phyloP scores from a whole-genome alignment of 2,113 vertebrate genomes.

The Oreotragus oreotragus region DNA sequence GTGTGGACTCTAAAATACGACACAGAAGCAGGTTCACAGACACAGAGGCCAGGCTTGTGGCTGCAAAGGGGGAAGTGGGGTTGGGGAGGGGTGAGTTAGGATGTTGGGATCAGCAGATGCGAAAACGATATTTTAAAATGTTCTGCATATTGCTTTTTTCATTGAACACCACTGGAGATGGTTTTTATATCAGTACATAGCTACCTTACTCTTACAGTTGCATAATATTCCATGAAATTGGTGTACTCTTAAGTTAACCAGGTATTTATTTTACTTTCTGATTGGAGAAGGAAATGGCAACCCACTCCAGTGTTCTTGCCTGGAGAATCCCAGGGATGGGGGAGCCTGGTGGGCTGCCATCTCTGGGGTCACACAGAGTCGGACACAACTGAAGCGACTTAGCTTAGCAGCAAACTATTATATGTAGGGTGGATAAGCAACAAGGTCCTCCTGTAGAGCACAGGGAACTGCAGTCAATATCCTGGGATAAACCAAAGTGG shows the following conservation, averaged over 20 bases:
- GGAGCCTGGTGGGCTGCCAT: too few species aligned
- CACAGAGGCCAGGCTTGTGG: neutral
- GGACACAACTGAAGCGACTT: too few species aligned
- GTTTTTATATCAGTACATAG: neutral
- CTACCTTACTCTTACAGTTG: neutral
- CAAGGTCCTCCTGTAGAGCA: neutral
- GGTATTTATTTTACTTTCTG: neutral
- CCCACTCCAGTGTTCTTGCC: too few species aligned
- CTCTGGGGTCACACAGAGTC: too few species aligned
- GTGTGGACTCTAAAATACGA: neutral
- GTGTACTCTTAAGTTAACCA: neutral
- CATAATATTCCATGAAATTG: neutral
- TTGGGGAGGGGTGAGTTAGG: neutral
- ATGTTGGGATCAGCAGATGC: neutral
- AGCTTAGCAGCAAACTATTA: rapidly evolving
- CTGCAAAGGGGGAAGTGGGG: neutral
- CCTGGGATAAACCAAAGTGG: neutral
- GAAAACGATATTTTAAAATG: neutral
- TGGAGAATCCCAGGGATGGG: too few species aligned
- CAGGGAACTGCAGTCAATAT: neutral
- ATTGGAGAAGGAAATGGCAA: too few species aligned
- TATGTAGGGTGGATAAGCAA: neutral
- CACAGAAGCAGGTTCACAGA: neutral
- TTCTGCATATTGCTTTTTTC: neutral
- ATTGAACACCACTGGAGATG: neutral